phyloP scores from a whole-genome alignment of 2,888 invertebrate species.

The Anoncus sp. region DNA sequence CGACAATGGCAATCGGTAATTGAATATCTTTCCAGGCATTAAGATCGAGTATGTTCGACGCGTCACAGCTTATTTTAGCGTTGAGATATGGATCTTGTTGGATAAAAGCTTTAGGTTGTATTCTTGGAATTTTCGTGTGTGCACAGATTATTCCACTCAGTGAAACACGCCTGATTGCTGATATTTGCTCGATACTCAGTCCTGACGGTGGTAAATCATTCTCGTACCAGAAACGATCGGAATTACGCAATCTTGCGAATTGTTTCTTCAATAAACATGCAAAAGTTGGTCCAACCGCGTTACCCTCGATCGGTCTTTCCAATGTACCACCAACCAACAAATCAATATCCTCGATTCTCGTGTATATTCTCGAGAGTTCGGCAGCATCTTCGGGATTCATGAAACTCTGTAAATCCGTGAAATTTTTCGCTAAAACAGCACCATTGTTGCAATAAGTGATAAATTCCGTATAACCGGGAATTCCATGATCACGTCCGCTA shows the following conservation, averaged over 20 bases:
- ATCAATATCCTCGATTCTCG: constrained; percentile 91
- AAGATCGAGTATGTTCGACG: constrained; percentile 88
- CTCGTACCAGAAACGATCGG: constrained; percentile 98
- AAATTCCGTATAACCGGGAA: constrained; percentile 89
- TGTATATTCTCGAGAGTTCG: constrained; percentile 78
- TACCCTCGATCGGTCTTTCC: constrained; percentile 91
- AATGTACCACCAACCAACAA: constrained; percentile 93
- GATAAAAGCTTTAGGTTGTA: constrained; percentile 95
- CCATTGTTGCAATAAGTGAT: constrained; percentile 85
- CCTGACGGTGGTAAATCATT: constrained; percentile 96
- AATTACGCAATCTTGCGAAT: constrained; percentile 91
- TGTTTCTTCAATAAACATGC: constrained; percentile 94
- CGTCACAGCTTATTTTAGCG: constrained; percentile 89
- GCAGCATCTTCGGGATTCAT: constrained; percentile 70
- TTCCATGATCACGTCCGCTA: constrained; percentile 91
- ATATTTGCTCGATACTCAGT: constrained; percentile 90
- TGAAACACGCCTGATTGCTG: constrained; percentile 91
- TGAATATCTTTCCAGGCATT: constrained; percentile 88
- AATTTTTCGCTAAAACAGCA: constrained; percentile 61
- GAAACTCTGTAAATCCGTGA: constrained; percentile 71
- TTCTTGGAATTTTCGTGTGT: constrained; percentile 87
- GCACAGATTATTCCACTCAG: constrained; percentile 92
- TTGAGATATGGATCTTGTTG: constrained; percentile 94
- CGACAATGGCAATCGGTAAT: constrained; percentile 67
- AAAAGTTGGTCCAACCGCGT: constrained; percentile 94